Conservation (phyloP, 92 coral and sea anemone species). For the Nematostella vectensis region DNA sequence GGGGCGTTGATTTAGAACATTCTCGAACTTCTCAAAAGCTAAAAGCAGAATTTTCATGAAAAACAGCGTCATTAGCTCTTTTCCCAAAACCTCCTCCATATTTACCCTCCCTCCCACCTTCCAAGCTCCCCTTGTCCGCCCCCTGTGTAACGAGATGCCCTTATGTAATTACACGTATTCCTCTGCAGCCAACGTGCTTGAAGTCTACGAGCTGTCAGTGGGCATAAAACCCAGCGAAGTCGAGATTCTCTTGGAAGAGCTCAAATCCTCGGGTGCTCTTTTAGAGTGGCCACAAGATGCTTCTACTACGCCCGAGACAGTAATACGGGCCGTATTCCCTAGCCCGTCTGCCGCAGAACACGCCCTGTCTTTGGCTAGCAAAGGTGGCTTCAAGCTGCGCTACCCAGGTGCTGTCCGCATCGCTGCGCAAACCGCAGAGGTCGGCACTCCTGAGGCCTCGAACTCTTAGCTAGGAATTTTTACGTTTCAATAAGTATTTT, state of each 20-base stretch:
- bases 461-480: too few relatives aligned
- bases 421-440: too few relatives aligned
- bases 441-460: too few relatives aligned
- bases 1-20: too few relatives aligned
- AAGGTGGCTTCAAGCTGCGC: conserved; percentile 76
- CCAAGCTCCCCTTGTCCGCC: too few relatives aligned
- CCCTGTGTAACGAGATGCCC: too few relatives aligned
- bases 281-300: conserved; percentile 33
- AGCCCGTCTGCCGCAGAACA: conserved; percentile 53
- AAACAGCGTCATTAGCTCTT: too few relatives aligned
- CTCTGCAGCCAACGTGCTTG: conserved; percentile 38
- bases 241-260: conserved; percentile 55
- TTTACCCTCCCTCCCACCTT: too few relatives aligned
- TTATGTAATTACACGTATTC: too few relatives aligned
- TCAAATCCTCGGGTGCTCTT: conserved; percentile 58
- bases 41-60: too few relatives aligned
- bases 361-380: conserved; percentile 43
- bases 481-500: conserved; percentile 60
- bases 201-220: conserved; percentile 49
- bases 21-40: too few relatives aligned
- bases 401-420: conserved; percentile 21
- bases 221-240: conserved; percentile 42
- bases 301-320: conserved; percentile 10
- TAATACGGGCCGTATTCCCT: conserved; percentile 53
- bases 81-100: too few relatives aligned